phyloP scores from a whole-genome alignment of 2,113 vertebrate genomes.

The Myocastor coypus region DNA sequence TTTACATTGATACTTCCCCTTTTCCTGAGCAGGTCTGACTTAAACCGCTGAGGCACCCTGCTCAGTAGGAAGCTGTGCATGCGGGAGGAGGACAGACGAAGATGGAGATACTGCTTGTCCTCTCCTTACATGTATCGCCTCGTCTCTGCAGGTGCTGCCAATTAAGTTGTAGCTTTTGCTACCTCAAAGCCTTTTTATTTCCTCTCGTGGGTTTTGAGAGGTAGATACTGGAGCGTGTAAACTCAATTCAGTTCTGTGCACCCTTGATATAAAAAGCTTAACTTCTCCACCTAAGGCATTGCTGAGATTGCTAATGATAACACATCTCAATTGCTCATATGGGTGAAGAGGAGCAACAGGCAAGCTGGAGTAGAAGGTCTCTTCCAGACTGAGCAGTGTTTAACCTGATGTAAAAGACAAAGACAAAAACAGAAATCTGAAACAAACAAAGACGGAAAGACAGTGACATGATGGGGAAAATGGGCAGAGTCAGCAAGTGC shows the following conservation, averaged over 20 bases:
- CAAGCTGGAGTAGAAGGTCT: slow-evolving; percentile 9
- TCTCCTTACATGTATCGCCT: background rate
- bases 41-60: background rate
- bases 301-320: slow-evolving; percentile 57
- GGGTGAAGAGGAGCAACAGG: slow-evolving; percentile 47
- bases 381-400: slow-evolving; percentile 22
- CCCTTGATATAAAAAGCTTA: slow-evolving; percentile 68
- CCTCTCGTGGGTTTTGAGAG: slow-evolving; percentile 67
- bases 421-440: background rate
- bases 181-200: slow-evolving; percentile 69
- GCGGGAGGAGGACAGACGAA: background rate
- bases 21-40: slow-evolving; percentile 34
- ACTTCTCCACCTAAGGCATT: slow-evolving; percentile 41
- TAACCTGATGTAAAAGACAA: background rate
- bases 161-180: slow-evolving; percentile 78
- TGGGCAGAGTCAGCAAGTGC: background rate
- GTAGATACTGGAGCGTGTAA: slow-evolving; percentile 72
- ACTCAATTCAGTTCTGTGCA: slow-evolving; percentile 70
- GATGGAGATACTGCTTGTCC: background rate
- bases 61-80: background rate
- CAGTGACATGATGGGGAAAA: background rate
- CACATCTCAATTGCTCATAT: slow-evolving; percentile 33
- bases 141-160: slow-evolving; percentile 74
- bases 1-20: slow-evolving; percentile 66
- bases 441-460: background rate